Conservation (phyloP, 2,797 vertebrate species). For the Philypnodon macrostomus region DNA sequence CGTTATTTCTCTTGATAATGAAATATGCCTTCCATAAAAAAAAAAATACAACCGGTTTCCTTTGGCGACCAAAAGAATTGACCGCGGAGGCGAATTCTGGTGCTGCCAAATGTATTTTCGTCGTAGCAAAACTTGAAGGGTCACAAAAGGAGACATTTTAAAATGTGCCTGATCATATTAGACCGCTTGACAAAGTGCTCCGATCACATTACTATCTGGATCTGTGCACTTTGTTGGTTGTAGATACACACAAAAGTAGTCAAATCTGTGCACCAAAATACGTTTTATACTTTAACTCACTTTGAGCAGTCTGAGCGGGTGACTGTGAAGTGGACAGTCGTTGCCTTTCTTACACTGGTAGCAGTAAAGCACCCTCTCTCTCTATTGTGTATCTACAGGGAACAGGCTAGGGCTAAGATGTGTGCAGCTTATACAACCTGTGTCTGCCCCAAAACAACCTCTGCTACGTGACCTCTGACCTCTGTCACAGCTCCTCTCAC, state of each 20-base stretch:
- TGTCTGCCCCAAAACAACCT: conserved; percentile 46
- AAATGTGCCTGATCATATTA: conserved; percentile 67
- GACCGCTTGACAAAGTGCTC: conserved; percentile 39
- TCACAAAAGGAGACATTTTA: conserved; percentile 33
- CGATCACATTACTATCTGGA: conserved; percentile 20
- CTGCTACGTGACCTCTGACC: conserved; percentile 16
- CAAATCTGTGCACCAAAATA: conserved; percentile 22
- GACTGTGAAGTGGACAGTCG: conserved; percentile 12
- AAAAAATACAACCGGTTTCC: conserved; percentile 45
- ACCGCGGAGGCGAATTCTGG: conserved; percentile 56
- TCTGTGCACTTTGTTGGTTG: conserved; percentile 27
- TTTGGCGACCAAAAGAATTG: conserved; percentile 41
- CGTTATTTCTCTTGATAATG: conserved; percentile 67
- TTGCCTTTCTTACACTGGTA: conserved; percentile 32
- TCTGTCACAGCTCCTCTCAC: conserved; percentile 9
- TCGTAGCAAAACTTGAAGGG: conserved; percentile 71
- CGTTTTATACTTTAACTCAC: conserved; percentile 27
- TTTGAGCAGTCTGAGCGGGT: neutral
- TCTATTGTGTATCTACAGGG: conserved; percentile 42
- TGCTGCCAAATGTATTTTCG: conserved; percentile 65
- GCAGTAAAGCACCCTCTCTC: conserved; percentile 20
- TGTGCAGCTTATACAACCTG: conserved; percentile 55
- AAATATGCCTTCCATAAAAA: conserved; percentile 68
- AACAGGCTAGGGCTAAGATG: conserved; percentile 57
- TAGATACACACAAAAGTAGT: conserved; percentile 34